Base-by-base conservation (phyloP, 2,888 invertebrate species). In the Marronus borbonicus region DNA sequence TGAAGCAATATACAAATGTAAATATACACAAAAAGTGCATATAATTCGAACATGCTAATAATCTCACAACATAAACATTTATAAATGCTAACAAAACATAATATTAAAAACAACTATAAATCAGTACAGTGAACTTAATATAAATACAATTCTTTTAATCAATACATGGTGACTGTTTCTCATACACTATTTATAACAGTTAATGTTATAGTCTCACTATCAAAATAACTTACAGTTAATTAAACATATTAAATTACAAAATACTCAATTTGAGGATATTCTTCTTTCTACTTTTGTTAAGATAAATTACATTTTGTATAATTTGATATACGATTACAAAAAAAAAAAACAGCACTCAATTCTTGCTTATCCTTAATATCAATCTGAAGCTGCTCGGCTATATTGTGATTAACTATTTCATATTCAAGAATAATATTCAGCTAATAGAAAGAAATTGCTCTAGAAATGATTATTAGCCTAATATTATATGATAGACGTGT, bases 31-130 rank as follows among this genome's bases (percentile, higher is more conserved):
- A 74, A 74, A 74, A 60, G 24, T 44, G 72, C 72, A 74, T 74
- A 74, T 62, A 49, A 60, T 39, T 74, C 72, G 28, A 74, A 44
- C 72, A 74, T 70, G 70, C 70, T 28, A 55, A 70, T 74, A 60
- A 74, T 74, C 72, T 72, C 72, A 72, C 72, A 72, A 52, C n/a
- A 70, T 72, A 72, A 72, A 74, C 60, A 60, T 74, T 39, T 74
- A 74, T 74, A 74, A 74, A 74, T 44, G 39, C 60, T 74, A 74
- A 74, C 72, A 74, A 74, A 74, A 72, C 14, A 74, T 60, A 44
- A 60, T 60, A 74, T 60, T 60, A 74, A 74, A 74, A 74, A 74
- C 60, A 74, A 72, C 3, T 60, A 60, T 74, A 74, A 49, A 74
- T 74, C 72, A 60, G 60, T 74, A 60, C 60, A 44, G 62, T 74